Evolutionary conservation across 2,797 vertebrate species (phyloP).

Genomic region (Morus bassanus): DNA sequence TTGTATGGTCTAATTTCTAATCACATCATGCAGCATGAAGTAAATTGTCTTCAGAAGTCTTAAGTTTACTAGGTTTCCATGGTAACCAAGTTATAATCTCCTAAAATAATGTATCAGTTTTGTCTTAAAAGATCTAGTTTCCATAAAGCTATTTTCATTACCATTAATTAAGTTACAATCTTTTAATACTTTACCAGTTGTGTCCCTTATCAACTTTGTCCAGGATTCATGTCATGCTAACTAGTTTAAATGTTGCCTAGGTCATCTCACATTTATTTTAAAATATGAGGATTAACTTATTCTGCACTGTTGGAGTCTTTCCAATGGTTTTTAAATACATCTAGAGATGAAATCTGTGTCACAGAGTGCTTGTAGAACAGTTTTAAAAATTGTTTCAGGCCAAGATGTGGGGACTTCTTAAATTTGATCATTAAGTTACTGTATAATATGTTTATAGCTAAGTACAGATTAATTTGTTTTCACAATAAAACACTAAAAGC

Average conservation of each 20-base stretch:
- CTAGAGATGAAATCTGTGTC: background rate
- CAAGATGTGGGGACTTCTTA: background rate
- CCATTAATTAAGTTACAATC: background rate
- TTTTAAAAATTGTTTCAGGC: background rate
- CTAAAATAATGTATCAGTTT: background rate
- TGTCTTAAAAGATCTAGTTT: constrained; percentile 3
- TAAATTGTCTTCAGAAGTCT: background rate
- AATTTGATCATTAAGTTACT: background rate
- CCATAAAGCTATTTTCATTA: background rate
- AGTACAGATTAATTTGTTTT: background rate
- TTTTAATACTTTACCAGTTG: background rate
- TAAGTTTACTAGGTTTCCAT: background rate
- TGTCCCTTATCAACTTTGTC: background rate
- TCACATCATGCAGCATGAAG: background rate
- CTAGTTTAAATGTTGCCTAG: background rate
- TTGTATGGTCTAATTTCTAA: background rate
- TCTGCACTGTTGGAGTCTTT: background rate
- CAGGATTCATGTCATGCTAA: background rate
- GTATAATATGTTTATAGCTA: background rate
- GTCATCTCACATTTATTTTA: background rate
- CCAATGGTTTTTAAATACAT: background rate
- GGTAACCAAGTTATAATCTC: background rate
- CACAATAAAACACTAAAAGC: background rate
- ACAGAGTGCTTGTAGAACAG: background rate
- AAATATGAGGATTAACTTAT: background rate